Conservation (phyloP, 2,888 invertebrate species). For the Stenotaenia linearis region DNA sequence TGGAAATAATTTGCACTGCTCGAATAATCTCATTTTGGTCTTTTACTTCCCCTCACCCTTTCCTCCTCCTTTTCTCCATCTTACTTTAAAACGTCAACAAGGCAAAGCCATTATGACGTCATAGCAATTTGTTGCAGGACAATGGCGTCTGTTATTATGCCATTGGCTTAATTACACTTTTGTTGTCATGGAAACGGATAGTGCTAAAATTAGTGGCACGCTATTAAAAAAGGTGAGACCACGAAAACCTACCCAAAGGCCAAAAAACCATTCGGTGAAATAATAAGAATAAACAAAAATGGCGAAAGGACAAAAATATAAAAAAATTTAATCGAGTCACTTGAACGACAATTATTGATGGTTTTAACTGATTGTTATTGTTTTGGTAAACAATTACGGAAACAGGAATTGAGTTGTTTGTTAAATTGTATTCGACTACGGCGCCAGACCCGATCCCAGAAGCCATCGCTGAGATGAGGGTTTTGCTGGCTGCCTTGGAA, state of each 20-base stretch:
- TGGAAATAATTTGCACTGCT: constrained; percentile 1
- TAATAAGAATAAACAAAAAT: neutral
- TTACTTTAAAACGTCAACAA: neutral
- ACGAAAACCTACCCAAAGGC: neutral
- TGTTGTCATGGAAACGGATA: neutral
- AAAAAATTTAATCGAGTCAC: neutral
- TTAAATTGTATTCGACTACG: neutral
- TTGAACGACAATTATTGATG: neutral
- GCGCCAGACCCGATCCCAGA: constrained; percentile 12
- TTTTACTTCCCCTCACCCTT: neutral
- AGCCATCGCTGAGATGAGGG: constrained; percentile 8
- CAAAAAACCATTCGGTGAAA: neutral
- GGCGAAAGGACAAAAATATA: neutral
- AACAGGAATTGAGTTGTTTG: neutral
- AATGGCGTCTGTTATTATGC: neutral
- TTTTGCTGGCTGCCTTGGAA: constrained; percentile 26
- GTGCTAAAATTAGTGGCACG: neutral
- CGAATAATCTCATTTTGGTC: constrained; percentile 13
- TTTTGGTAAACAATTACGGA: neutral
- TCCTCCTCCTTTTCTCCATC: neutral
- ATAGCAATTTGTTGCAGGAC: neutral
- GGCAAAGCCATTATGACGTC: neutral
- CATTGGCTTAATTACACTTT: neutral
- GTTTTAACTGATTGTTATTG: neutral
- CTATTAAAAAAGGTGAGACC: neutral